These are phyloP conservation scores for Sapayoa aenigma DNA, from an alignment of 2,113 vertebrate genomes.

Conservation along the genomic window DNA sequence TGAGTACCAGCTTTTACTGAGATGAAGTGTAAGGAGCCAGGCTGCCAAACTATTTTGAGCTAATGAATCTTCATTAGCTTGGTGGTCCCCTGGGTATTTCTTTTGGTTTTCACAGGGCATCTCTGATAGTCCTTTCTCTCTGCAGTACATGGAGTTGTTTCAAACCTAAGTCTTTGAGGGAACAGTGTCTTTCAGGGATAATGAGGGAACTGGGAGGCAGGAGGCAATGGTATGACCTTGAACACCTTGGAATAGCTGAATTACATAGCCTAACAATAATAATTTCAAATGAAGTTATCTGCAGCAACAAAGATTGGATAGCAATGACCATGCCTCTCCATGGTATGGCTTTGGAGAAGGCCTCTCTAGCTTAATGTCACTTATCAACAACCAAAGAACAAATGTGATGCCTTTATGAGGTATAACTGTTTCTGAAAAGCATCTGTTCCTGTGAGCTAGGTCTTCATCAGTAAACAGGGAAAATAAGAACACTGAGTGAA, in stretches of 20 bases:
- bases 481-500: background rate
- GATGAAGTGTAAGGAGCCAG: background rate
- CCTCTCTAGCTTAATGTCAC: background rate
- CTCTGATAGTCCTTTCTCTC: background rate
- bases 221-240: background rate
- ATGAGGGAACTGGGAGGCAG: background rate
- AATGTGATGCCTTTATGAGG: background rate
- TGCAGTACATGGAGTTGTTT: background rate
- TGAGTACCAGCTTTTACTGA: background rate
- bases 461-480: background rate
- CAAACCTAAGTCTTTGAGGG: background rate
- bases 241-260: background rate
- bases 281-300: background rate
- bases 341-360: background rate
- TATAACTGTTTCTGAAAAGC: background rate
- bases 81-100: background rate
- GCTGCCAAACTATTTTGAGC: background rate
- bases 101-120: background rate
- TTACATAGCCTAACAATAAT: fast-evolving
- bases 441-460: background rate
- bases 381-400: background rate
- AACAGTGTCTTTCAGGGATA: background rate
- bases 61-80: background rate
- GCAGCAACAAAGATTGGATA: background rate
- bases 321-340: background rate